Evolutionary conservation across 2,888 invertebrate genomes (phyloP), one percentile per base, ranked within the genome.

Genomic region (Drosophila recens): DNA sequence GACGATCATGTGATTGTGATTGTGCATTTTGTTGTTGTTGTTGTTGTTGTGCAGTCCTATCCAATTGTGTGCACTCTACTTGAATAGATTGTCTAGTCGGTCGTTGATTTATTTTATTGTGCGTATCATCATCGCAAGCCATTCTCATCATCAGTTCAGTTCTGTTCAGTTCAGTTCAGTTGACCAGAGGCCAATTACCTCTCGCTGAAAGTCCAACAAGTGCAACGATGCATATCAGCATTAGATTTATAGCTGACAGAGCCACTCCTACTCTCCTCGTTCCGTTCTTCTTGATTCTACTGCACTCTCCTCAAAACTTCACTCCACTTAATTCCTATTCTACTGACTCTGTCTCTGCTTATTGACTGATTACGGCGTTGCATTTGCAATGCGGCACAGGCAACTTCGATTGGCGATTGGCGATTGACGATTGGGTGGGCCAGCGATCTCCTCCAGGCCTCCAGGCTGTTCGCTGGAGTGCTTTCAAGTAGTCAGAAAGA

Each of bases 131-230:
- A 66, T 46, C 36, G 27, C 49, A 38, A 59, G 40, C 30, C 45
- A 38, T 20, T 58, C 30, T 51, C 49, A 33, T 43, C 17, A 17
- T 17, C 17, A 17, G 17, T 17, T 17, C 23, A 52, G 20, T 3
- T 20, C 20, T 3, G 20, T 20, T 23, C 23, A 4, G 27, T 27
- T 27, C 27, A 27, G 27, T 27, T 27, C 27, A 27, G 45, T 40
- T 52, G 56, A 56, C 33, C 64, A 79, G 69, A 80, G 80, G 81
- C 73, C 81, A 80, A 79, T 70, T 79, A 80, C 80, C 80, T 80
- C 80, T 56, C 40, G 66, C 66, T 80, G 68, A 79, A 69, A 67
- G 80, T 78, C 79, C 74, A 78, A 72, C 75, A 67, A 62, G 57
- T 67, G 72, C 79, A 75, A 62, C 78, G 78, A 79, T 80, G 81